These are phyloP conservation scores for Ptychoptera contaminata DNA, from an alignment of 2,888 invertebrate genomes.

Conservation along the genomic window DNA sequence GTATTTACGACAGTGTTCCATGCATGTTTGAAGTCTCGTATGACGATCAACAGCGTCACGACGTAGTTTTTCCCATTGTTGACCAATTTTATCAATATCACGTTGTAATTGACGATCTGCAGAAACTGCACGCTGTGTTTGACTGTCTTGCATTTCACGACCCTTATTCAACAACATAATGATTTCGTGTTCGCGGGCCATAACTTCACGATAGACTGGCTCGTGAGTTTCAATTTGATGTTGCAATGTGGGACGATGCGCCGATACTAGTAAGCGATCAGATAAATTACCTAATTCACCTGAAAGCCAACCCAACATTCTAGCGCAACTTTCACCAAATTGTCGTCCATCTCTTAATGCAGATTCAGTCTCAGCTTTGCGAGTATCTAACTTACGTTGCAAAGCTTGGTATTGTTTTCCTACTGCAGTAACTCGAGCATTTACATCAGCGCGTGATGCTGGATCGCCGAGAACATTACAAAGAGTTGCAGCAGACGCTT, in stretches of 20 bases:
- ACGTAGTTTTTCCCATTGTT: slow-evolving; percentile 83
- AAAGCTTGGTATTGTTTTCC: slow-evolving; percentile 75
- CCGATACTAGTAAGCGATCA: slow-evolving; percentile 69
- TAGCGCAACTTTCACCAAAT: slow-evolving; percentile 75
- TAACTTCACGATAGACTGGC: slow-evolving; percentile 76
- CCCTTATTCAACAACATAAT: slow-evolving; percentile 90
- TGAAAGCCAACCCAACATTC: slow-evolving; percentile 79
- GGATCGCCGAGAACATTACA: slow-evolving; percentile 80
- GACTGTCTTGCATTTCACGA: slow-evolving; percentile 41
- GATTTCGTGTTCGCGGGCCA: slow-evolving; percentile 80
- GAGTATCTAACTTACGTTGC: slow-evolving; percentile 77
- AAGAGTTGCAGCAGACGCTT: slow-evolving; percentile 77
- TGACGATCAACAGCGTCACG: slow-evolving; percentile 77
- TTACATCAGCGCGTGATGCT: slow-evolving; percentile 78
- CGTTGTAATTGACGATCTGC: slow-evolving; percentile 44
- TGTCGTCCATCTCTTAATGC: slow-evolving; percentile 75
- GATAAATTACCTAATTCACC: slow-evolving; percentile 61
- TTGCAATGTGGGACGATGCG: slow-evolving; percentile 63
- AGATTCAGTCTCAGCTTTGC: slow-evolving; percentile 81
- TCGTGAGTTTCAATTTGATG: slow-evolving; percentile 81
- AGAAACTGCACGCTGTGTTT: slow-evolving; percentile 28
- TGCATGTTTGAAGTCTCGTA: slow-evolving; percentile 72
- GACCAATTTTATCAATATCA: slow-evolving; percentile 77
- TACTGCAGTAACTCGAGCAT: slow-evolving; percentile 71
- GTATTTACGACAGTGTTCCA: slow-evolving; percentile 85